Base-by-base conservation (phyloP, 2,888 invertebrate species). In the Gastracanthus pulcherrimus region DNA sequence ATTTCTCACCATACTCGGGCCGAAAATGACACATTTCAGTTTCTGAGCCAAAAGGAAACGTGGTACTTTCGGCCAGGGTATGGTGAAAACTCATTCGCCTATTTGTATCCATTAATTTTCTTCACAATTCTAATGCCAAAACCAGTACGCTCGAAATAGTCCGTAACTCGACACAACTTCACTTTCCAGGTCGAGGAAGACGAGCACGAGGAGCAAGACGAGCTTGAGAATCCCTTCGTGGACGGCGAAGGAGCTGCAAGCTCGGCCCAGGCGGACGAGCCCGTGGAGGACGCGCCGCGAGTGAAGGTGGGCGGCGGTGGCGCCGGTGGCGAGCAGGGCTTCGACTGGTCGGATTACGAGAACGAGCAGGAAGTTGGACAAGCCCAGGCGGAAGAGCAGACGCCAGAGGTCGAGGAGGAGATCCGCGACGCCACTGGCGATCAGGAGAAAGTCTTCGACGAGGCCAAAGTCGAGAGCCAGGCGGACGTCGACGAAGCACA, bases 401-500 rank as follows among this genome's bases (percentile, higher is more conserved):
- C 75, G 7, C 81, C 83, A 9, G 74, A 82, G 76, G 82, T 45
- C 26, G 67, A 69, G 60, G 82, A 75, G 48, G 80, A 82, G 45
- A 76, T 78, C 34, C 77, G 79, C 76, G 76, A 74, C 36, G 77
- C 76, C 41, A 23, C 67, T 48, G 82, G 38, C 82, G 86, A 84
- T 64, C 80, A 85, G 31, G 84, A 85, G 48, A 85, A 85, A 16
- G 84, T 84, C 55, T 85, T 86, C 69, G 86, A 86, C 41, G 86
- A 87, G 60, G 83, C 84, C 36, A 85, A 85, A 16, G 76, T 84
- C 45, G 85, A 83, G 77, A 85, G 84, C 77, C 85, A 85, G 82
- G 85, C 83, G 51, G 85, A 85, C 75, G 85, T 81, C 72, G 81
- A 85, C 76, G 85, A 85, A 82, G 85, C 83, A 83, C 85, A 84